Conservation (phyloP, 2,888 invertebrate species). For the Ophion ventricosus region DNA sequence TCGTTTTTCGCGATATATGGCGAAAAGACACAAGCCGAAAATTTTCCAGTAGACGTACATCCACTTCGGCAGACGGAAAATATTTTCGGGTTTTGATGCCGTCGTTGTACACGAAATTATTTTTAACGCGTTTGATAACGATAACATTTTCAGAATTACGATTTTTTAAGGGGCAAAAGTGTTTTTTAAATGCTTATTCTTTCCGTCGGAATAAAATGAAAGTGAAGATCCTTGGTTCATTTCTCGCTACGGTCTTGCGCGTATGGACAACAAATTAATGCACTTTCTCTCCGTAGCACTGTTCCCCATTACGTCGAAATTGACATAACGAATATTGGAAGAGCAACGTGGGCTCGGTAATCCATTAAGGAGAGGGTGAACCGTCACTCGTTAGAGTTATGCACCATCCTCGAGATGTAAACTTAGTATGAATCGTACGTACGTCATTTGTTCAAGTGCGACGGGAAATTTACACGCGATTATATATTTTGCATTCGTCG, state of each 20-base stretch:
- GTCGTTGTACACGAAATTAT: not conserved
- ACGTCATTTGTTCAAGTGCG: not conserved
- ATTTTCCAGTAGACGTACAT: slow-evolving; percentile 58
- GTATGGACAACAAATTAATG: not conserved
- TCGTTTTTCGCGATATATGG: slow-evolving; percentile 27
- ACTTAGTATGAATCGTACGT: not conserved
- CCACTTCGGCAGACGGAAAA: not conserved
- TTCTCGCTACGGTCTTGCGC: slow-evolving; percentile 22
- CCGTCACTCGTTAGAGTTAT: not conserved
- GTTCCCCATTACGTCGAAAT: not conserved
- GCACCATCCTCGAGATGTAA: not conserved
- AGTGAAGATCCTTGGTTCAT: not conserved
- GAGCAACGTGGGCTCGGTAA: not conserved
- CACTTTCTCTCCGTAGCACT: not conserved
- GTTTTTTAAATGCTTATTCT: not conserved
- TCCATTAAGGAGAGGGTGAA: too few species aligned
- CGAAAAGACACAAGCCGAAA: slow-evolving; percentile 62
- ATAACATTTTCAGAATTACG: not conserved
- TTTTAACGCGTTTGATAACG: not conserved
- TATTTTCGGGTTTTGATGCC: not conserved
- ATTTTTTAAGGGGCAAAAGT: not conserved
- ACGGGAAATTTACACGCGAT: not conserved
- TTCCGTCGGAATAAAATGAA: not conserved
- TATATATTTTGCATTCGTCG: not conserved
- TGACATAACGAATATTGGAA: not conserved